These are phyloP conservation scores for Lampropteryx suffumata DNA, from an alignment of 2,888 invertebrate genomes.

Conservation along the genomic window DNA sequence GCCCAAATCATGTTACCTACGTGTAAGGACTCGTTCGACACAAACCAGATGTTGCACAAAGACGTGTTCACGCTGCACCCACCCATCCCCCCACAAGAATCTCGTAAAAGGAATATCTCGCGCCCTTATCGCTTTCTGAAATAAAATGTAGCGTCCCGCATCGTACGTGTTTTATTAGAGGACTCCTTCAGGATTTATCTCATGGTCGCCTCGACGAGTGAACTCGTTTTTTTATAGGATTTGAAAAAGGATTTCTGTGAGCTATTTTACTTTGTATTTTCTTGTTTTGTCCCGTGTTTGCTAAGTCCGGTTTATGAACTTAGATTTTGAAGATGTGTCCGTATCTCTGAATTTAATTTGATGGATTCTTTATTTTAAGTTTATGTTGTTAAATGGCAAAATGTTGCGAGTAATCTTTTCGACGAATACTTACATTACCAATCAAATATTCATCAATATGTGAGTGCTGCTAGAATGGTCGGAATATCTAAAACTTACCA, in stretches of 20 bases:
- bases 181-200: conserved; percentile 78
- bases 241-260: conserved; percentile 62
- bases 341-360: neutral
- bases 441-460: no score
- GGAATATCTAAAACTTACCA: no score
- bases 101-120: conserved; percentile 80
- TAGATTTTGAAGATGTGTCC: conserved; percentile 2
- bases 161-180: conserved; percentile 81
- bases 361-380: neutral
- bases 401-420: no score
- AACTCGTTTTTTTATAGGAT: conserved; percentile 63
- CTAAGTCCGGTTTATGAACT: conserved; percentile 12
- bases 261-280: conserved; percentile 57
- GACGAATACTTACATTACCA: no score
- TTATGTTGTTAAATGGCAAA: no score
- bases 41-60: conserved; percentile 75
- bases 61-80: conserved; percentile 50
- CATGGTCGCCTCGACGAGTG: conserved; percentile 60
- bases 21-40: conserved; percentile 42
- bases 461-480: no score
- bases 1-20: conserved; percentile 35
- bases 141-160: conserved; percentile 78
- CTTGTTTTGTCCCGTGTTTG: conserved; percentile 36
- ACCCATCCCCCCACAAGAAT: conserved; percentile 63
- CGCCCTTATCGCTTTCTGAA: conserved; percentile 81